Conservation (phyloP, 1,140 invertebrate species). For the Micrasema minimum region DNA sequence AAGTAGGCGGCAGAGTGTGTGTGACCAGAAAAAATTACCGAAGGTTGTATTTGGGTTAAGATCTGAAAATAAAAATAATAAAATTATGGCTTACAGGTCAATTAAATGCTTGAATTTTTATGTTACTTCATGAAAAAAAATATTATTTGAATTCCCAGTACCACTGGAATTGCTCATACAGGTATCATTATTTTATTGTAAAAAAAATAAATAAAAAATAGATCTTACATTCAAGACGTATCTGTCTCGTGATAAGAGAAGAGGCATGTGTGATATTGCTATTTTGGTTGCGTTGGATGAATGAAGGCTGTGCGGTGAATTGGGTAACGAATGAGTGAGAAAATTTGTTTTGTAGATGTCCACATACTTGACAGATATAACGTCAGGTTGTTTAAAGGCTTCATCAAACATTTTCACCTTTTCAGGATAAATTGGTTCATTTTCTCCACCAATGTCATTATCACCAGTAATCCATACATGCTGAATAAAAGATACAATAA, state of each 20-base stretch:
- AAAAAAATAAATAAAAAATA: constrained; percentile 7
- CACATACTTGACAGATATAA: constrained; percentile 70
- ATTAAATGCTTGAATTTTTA: no score
- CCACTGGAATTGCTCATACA: no score
- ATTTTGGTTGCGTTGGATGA: constrained; percentile 66
- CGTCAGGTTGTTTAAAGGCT: constrained; percentile 76
- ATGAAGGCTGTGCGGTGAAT: constrained; percentile 56
- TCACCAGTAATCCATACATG: constrained; percentile 91
- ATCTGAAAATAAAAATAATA: constrained; percentile 65
- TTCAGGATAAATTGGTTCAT: constrained; percentile 76
- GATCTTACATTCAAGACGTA: constrained; percentile 45
- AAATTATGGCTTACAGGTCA: background rate
- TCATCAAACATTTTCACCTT: constrained; percentile 83
- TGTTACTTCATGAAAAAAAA: no score
- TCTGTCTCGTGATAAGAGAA: constrained; percentile 46
- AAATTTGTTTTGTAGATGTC: constrained; percentile 77
- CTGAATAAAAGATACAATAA: constrained; percentile 67
- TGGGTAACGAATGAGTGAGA: constrained; percentile 68
- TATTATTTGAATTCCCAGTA: no score
- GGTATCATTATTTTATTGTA: no score
- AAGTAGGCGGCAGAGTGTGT: constrained; percentile 73
- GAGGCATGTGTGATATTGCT: constrained; percentile 56
- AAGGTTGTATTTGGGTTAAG: constrained; percentile 73
- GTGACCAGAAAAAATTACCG: constrained; percentile 87
- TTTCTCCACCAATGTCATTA: constrained; percentile 95